phyloP scores from a whole-genome alignment of 1,140 invertebrate genomes.

The Proales similis region DNA sequence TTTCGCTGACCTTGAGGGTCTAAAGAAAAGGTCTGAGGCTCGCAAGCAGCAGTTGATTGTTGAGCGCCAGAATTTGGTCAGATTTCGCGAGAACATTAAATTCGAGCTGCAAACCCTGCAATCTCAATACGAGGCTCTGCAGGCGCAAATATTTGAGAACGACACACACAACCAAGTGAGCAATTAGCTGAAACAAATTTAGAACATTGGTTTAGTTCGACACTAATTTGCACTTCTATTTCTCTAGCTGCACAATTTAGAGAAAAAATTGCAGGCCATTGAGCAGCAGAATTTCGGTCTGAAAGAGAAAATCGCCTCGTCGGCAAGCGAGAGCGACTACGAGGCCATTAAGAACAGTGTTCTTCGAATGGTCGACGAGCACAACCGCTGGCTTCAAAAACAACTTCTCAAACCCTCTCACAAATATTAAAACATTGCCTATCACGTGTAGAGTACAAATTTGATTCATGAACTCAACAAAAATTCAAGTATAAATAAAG shows the following conservation, averaged over 20 bases:
- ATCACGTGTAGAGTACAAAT: no score
- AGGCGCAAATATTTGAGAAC: conserved; percentile 26
- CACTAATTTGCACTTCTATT: neutral
- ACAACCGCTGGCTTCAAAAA: conserved; percentile 35
- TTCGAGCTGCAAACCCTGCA: conserved; percentile 22
- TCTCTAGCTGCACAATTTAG: conserved; percentile 21
- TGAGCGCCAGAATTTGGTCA: conserved; percentile 21
- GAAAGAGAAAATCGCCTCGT: conserved; percentile 25
- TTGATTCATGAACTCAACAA: no score
- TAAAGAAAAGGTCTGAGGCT: conserved; percentile 25
- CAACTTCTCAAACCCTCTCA: conserved; percentile 31
- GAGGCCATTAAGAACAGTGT: conserved; percentile 24
- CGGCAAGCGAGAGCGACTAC: conserved; percentile 18
- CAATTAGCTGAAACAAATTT: neutral
- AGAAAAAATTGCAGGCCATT: conserved; percentile 35
- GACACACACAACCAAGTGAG: conserved; percentile 34
- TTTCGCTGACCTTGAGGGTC: conserved; percentile 14
- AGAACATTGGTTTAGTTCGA: neutral
- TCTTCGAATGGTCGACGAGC: conserved; percentile 10
- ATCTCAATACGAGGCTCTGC: conserved; percentile 16
- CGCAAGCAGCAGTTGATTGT: conserved; percentile 19
- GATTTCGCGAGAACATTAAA: conserved; percentile 3
- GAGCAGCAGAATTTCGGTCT: conserved; percentile 20
- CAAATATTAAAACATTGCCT: conserved; percentile 34
- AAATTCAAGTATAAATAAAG: no score